Conservation (phyloP, 1,140 invertebrate species). For the Argopecten irradians region DNA sequence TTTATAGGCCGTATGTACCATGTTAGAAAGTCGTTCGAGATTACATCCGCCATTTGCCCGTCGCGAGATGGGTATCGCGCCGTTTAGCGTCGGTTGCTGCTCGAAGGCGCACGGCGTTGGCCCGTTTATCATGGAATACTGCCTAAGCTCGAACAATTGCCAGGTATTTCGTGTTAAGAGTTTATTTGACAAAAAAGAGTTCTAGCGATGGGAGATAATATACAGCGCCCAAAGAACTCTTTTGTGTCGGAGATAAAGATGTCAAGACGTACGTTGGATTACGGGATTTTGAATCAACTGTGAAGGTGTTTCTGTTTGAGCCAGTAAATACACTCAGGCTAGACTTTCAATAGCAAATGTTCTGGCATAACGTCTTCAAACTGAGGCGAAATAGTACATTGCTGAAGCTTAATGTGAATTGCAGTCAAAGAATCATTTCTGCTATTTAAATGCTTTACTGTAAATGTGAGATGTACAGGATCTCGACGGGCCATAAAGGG, state of each 20-base stretch:
- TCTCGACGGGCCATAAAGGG: background rate
- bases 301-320: background rate
- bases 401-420: background rate
- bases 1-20: background rate
- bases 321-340: background rate
- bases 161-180: slow-evolving; percentile 16
- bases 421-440: background rate
- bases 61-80: slow-evolving; percentile 12
- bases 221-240: slow-evolving; percentile 4
- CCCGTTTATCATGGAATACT: background rate
- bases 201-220: background rate
- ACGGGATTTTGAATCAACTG: background rate
- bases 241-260: slow-evolving; percentile 16
- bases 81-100: background rate
- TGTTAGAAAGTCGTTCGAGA: slow-evolving; percentile 8
- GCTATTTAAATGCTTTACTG: slow-evolving; percentile 16
- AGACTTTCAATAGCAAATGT: background rate
- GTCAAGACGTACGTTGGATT: slow-evolving; percentile 8
- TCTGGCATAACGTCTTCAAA: background rate
- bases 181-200: slow-evolving; percentile 8
- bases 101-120: background rate
- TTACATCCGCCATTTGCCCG: slow-evolving; percentile 14
- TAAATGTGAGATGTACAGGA: background rate
- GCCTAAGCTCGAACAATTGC: background rate
- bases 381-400: background rate